phyloP scores from a whole-genome alignment of 2,888 invertebrate genomes.

The Parnassius orleans region DNA sequence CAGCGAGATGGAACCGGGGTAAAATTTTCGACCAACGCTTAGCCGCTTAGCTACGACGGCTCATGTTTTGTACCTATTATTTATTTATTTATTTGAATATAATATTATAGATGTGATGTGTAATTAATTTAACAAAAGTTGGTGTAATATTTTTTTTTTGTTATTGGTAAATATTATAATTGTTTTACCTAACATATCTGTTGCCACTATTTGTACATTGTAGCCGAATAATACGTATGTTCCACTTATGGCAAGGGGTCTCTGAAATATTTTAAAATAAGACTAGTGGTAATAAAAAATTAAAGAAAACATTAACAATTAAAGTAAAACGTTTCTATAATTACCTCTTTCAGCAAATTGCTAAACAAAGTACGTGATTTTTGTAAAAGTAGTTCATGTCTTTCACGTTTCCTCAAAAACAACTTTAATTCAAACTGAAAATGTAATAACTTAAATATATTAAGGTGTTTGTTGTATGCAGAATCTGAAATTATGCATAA shows the following conservation, averaged over 20 bases:
- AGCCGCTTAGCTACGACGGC: no score
- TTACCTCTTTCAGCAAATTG: constrained; percentile 70
- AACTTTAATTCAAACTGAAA: constrained; percentile 68
- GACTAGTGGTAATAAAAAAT: not conserved
- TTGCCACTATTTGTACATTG: constrained; percentile 70
- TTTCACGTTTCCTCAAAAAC: constrained; percentile 68
- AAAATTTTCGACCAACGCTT: no score
- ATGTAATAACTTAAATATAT: not conserved
- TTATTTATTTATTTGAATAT: not conserved
- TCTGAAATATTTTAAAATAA: constrained; percentile 45
- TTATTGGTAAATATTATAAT: not conserved
- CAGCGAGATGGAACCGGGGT: no score
- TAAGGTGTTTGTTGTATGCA: not conserved
- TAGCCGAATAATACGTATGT: constrained; percentile 59
- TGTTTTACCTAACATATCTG: constrained; percentile 63
- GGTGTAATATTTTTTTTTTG: not conserved
- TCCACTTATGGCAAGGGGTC: constrained; percentile 60
- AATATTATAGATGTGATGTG: not conserved
- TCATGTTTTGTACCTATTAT: constrained; percentile 7
- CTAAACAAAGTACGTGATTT: constrained; percentile 68
- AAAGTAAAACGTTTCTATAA: not conserved
- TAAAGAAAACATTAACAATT: not conserved
- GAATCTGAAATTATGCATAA: no score
- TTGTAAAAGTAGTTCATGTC: constrained; percentile 66
- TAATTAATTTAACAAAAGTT: not conserved